A percentile compares a stretch with the other conserved stretches of the same genome.
phyloP scores from a whole-genome alignment of 2,888 invertebrate species.

The Galeopsomyia nigrocyanea region DNA sequence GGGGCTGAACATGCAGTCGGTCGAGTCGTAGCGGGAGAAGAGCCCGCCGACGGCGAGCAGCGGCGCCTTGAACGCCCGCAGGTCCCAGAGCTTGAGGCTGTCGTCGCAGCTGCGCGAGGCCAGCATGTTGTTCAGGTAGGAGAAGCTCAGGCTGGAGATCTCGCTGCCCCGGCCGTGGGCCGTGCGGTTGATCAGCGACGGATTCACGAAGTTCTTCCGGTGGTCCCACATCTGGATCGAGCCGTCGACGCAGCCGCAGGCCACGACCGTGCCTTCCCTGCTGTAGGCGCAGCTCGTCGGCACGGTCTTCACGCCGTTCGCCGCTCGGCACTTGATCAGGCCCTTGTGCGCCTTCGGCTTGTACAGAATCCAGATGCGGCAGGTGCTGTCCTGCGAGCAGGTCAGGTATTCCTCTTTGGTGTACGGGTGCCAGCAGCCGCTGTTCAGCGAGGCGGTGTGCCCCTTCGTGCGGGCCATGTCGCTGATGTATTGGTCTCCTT shows the following conservation, averaged over 20 bases:
- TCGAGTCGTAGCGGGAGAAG: conserved; percentile 87
- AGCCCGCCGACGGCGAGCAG: conserved; percentile 78
- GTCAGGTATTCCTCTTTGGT: conserved; percentile 94
- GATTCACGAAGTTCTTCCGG: conserved; percentile 90
- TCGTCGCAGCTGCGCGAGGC: conserved; percentile 92
- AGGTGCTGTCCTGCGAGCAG: conserved; percentile 92
- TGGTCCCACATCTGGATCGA: conserved; percentile 98
- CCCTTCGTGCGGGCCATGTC: conserved; percentile 96
- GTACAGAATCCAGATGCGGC: conserved; percentile 90
- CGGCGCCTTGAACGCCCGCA: conserved; percentile 85
- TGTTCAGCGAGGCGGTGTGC: conserved; percentile 91
- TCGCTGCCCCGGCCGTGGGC: conserved; percentile 87
- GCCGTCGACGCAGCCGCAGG: conserved; percentile 94
- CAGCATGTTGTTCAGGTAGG: conserved; percentile 85
- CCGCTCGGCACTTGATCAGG: conserved; percentile 89
- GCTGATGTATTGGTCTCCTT: conserved; percentile 96
- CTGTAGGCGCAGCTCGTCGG: conserved; percentile 89
- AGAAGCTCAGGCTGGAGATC: conserved; percentile 88
- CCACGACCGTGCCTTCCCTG: conserved; percentile 88
- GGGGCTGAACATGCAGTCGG: conserved; percentile 88
- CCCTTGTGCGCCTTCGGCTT: conserved; percentile 83
- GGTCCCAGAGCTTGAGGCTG: conserved; percentile 95
- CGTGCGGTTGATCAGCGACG: conserved; percentile 80
- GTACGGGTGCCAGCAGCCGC: conserved; percentile 93
- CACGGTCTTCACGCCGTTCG: conserved; percentile 87